Evolutionary conservation across 2,888 invertebrate genomes (phyloP).

Genomic region (Diogma glabrata): DNA sequence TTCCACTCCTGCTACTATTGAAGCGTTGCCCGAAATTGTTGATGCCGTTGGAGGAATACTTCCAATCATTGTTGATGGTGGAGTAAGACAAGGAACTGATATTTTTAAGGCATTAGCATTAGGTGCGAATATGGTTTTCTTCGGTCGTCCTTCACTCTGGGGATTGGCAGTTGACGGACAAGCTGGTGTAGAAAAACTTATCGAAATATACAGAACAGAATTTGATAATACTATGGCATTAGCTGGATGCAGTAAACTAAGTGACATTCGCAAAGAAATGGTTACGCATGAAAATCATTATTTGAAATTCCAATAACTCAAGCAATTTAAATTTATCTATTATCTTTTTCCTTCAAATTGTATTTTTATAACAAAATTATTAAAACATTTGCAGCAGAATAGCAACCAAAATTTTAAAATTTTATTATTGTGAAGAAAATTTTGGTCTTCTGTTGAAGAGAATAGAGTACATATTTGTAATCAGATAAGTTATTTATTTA

Average conservation of each 20-base stretch:
- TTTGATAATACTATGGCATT: constrained; percentile 64
- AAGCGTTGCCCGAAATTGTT: constrained; percentile 68
- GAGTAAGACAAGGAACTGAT: constrained; percentile 72
- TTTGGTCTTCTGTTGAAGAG: too few species aligned
- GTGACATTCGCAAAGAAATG: constrained; percentile 52
- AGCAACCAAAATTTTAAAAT: too few species aligned
- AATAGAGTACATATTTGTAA: too few species aligned
- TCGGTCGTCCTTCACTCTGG: constrained; percentile 80
- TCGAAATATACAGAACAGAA: constrained; percentile 61
- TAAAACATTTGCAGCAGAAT: too few species aligned
- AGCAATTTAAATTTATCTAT: too few species aligned
- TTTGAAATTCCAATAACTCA: constrained; percentile 24
- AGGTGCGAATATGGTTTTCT: constrained; percentile 82
- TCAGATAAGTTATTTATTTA: too few species aligned
- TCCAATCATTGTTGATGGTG: constrained; percentile 81
- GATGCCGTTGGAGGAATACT: constrained; percentile 55
- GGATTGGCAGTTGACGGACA: constrained; percentile 68
- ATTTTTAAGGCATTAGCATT: constrained; percentile 82
- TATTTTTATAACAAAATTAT: too few species aligned
- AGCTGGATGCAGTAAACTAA: constrained; percentile 53
- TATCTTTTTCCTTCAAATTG: too few species aligned
- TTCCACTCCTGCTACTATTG: constrained; percentile 71
- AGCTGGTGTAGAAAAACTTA: constrained; percentile 59
- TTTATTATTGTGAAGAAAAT: too few species aligned
- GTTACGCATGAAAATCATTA: constrained; percentile 55